Evolutionary conservation across 2,797 vertebrate species (phyloP).

Genomic region (Cichlasoma orientale): DNA sequence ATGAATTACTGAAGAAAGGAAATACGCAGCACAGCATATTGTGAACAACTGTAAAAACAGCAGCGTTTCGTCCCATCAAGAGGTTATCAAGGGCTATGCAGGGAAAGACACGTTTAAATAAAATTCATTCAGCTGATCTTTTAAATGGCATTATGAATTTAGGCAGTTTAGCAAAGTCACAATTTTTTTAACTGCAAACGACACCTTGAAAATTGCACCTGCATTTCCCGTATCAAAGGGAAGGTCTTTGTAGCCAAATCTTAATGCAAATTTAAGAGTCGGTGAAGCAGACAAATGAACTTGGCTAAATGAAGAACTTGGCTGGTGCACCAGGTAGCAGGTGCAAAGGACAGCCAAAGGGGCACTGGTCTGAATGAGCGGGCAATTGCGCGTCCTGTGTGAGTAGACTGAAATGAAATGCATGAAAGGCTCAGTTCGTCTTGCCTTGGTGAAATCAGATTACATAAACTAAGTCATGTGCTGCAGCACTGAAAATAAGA

Average conservation of each 20-base stretch:
- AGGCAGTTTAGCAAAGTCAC: neutral
- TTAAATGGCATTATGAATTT: conserved; percentile 14
- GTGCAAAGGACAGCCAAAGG: conserved; percentile 53
- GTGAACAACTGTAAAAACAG: neutral
- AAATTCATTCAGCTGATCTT: conserved; percentile 14
- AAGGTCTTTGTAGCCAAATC: conserved; percentile 21
- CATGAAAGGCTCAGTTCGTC: conserved; percentile 23
- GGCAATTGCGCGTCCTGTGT: conserved; percentile 45
- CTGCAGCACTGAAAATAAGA: conserved; percentile 9
- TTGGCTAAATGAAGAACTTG: conserved; percentile 42
- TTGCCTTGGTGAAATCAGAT: conserved; percentile 34
- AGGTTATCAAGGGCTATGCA: neutral
- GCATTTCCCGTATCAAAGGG: neutral
- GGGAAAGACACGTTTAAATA: neutral
- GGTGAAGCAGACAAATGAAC: conserved; percentile 56
- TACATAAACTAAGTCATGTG: conserved; percentile 41
- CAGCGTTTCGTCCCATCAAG: neutral
- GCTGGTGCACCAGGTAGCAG: conserved; percentile 56
- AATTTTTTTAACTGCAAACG: neutral
- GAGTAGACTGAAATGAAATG: conserved; percentile 52
- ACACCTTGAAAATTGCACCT: conserved; percentile 2
- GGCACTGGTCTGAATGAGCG: conserved; percentile 51
- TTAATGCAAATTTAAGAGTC: conserved; percentile 44
- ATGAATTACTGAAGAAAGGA: conserved; percentile 48
- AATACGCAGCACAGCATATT: neutral